These are phyloP conservation scores for Brachymystax lenok DNA, from an alignment of 2,797 vertebrate genomes.

Conservation along the genomic window DNA sequence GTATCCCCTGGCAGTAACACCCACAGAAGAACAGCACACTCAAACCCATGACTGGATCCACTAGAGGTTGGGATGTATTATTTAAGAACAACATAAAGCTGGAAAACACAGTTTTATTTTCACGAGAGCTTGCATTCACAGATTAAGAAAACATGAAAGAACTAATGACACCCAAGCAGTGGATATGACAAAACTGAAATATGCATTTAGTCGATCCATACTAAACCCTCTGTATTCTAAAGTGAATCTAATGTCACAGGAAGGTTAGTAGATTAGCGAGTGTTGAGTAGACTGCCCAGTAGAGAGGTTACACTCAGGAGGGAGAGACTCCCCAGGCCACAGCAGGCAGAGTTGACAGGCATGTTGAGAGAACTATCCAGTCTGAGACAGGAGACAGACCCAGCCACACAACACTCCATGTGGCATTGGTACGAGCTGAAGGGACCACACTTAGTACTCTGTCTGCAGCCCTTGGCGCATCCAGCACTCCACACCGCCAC, in stretches of 20 bases:
- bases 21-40: too few relatives aligned
- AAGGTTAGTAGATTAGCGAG: not conserved
- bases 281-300: not conserved
- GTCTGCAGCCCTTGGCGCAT: not conserved
- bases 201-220: not conserved
- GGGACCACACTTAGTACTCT: not conserved
- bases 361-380: not conserved
- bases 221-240: not conserved
- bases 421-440: not conserved
- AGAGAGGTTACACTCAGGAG: not conserved
- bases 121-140: not conserved
- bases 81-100: too few relatives aligned
- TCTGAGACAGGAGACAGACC: not conserved
- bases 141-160: not conserved
- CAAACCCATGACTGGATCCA: too few relatives aligned
- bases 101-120: too few relatives aligned
- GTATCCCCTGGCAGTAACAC: too few relatives aligned
- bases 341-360: constrained; percentile 1
- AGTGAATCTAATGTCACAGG: not conserved
- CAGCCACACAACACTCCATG: constrained; percentile 18
- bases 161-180: too few relatives aligned
- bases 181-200: not conserved
- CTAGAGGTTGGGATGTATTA: too few relatives aligned
- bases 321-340: not conserved
- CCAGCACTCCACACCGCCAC: constrained; percentile 4